These are phyloP conservation scores for Neolamprologus toae DNA, from an alignment of 2,113 vertebrate genomes.

Conservation along the genomic window DNA sequence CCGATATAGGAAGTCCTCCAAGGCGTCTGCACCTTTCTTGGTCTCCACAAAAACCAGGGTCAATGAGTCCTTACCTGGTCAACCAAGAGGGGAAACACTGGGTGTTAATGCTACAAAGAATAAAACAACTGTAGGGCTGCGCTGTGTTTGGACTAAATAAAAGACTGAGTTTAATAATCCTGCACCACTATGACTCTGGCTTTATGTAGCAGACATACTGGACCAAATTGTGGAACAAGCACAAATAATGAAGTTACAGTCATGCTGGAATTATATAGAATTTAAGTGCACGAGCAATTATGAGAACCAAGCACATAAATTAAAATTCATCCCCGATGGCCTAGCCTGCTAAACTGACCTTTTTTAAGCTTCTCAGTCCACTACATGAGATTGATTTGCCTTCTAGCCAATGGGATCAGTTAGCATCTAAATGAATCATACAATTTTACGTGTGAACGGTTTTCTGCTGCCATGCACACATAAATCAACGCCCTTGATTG, in stretches of 20 bases:
- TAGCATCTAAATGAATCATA: not conserved
- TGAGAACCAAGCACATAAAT: not conserved
- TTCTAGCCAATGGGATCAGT: not conserved
- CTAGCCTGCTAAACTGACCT: not conserved
- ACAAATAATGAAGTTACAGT: not conserved
- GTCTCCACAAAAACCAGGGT: constrained; percentile 98
- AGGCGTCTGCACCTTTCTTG: constrained; percentile 92
- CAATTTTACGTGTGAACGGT: not conserved
- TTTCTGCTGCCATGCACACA: not conserved
- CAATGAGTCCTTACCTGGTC: constrained; percentile 88
- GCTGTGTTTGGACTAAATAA: not conserved
- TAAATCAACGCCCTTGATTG: not conserved
- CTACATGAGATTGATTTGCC: accelerated
- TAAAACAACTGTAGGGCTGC: not conserved
- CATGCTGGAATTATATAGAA: not conserved
- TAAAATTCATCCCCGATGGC: not conserved
- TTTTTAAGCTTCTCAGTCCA: not conserved
- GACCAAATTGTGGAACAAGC: not conserved
- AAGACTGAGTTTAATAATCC: not conserved
- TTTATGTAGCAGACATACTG: not conserved
- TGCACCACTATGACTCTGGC: not conserved
- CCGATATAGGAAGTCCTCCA: constrained; percentile 92
- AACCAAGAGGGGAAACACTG: not conserved
- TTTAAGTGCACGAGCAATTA: not conserved
- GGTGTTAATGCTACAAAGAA: not conserved